Conservation (phyloP, 2,797 vertebrate species). For the Carduelis carduelis region DNA sequence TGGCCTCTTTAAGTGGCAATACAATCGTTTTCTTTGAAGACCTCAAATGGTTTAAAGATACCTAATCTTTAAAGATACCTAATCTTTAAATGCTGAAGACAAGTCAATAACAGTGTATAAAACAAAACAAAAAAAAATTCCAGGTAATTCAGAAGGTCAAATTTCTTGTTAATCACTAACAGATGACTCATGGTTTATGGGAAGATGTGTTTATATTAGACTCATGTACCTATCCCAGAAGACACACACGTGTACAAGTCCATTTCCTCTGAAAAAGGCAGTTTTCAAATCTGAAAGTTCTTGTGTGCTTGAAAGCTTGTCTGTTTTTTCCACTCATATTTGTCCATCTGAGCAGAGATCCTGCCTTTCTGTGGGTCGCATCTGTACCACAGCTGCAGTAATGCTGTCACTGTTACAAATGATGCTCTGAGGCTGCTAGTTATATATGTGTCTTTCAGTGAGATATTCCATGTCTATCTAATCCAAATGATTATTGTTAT, state of each 20-base stretch:
- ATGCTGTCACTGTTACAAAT: background rate
- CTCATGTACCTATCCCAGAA: background rate
- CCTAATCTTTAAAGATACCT: background rate
- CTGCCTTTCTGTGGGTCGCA: background rate
- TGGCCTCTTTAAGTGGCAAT: background rate
- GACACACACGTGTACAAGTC: background rate
- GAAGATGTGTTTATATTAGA: background rate
- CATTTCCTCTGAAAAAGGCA: conserved; percentile 15
- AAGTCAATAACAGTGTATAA: background rate
- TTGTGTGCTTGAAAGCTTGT: background rate
- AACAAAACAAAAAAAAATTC: background rate
- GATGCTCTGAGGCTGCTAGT: background rate
- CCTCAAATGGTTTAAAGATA: background rate
- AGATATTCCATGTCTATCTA: background rate
- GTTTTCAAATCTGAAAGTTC: background rate
- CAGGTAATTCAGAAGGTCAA: background rate
- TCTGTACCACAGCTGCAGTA: background rate
- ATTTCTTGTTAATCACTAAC: background rate
- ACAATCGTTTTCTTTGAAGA: background rate
- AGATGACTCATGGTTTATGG: background rate
- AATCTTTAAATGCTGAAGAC: background rate
- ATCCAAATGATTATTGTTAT: background rate
- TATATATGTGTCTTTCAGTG: background rate
- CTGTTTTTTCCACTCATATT: background rate
- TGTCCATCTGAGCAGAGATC: background rate